Evolutionary conservation across 2,888 invertebrate species (phyloP), one percentile per base, ranked within the genome.

Genomic region (Tinea pellionella): DNA sequence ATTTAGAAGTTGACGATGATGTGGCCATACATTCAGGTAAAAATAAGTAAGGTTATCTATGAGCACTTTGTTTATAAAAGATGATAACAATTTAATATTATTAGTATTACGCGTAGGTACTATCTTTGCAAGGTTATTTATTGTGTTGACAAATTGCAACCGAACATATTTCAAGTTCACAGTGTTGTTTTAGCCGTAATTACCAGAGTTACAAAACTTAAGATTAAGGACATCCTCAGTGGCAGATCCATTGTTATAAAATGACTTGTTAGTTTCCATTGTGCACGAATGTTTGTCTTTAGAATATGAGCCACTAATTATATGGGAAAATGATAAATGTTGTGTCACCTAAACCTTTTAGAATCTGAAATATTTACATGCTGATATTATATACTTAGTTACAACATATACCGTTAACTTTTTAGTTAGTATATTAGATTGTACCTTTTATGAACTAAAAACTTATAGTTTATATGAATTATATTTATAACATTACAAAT

Each of bases 11-110:
- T 12, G 92, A 92, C 66, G 91, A 92, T 68, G 92, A 92, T 66
- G 91, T 91, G 63, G 92, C 90, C 64, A 88, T 92, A 68, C 93
- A 92, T 86, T 93, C 93, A 70, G 93, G 93, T 93, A 89, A 88
- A 83, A 64, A 61, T 37, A 2, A 37, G 11, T 37, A 6, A 12
- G 37, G n/a, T 9, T 37, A 37, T 30, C 30, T 30, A 59, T 43
- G 12, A 32, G 18, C 16, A 15, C 19, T 41, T 41, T 30, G 6
- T 37, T 37, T 56, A n/a, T 16, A 12, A 32, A 24, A 9, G 6
- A 9, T 19, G 51, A 19, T 51, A 51, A 51, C 51, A 7, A 7
- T 12, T 51, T 51, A 7, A 13, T 51, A 18, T 6, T 51, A n/a
- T 6, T 37, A 6, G 37, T 37, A 37, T 37, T 37, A 37, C 37